Conservation (phyloP, 1,140 invertebrate genomes). For the Grapholita molesta region DNA sequence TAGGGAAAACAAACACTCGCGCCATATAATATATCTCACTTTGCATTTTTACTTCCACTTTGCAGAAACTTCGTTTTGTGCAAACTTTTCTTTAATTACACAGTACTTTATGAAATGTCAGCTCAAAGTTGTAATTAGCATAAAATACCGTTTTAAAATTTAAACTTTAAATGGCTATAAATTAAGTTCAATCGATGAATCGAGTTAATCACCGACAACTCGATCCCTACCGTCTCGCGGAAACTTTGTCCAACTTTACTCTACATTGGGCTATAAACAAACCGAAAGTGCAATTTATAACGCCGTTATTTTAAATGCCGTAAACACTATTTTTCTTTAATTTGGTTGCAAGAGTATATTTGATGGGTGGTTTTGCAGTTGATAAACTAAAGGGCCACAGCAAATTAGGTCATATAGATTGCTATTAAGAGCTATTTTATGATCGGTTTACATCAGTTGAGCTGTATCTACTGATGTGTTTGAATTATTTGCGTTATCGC, state of each 20-base stretch:
- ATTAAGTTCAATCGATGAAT: constrained; percentile 18
- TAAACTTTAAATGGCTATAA: constrained; percentile 3
- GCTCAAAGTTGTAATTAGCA: background rate
- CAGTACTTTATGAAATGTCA: background rate
- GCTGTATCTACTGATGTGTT: background rate
- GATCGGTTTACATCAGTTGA: background rate
- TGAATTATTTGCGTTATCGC: background rate
- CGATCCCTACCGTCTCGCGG: constrained; percentile 10
- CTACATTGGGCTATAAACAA: constrained; percentile 9
- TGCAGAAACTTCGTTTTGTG: background rate
- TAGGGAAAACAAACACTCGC: background rate
- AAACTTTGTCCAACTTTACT: constrained; percentile 27
- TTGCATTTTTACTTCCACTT: background rate
- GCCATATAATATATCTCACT: background rate
- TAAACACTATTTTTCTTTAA: background rate
- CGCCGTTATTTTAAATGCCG: background rate
- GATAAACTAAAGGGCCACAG: background rate
- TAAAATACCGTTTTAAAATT: constrained; percentile 3
- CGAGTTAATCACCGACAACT: constrained; percentile 25
- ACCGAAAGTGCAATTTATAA: background rate
- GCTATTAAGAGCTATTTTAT: background rate
- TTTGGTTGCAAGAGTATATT: background rate
- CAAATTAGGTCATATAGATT: background rate
- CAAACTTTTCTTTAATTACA: background rate
- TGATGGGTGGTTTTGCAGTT: background rate